Base-by-base conservation (phyloP, 1,140 invertebrate genomes). In the Phortica variegata region DNA sequence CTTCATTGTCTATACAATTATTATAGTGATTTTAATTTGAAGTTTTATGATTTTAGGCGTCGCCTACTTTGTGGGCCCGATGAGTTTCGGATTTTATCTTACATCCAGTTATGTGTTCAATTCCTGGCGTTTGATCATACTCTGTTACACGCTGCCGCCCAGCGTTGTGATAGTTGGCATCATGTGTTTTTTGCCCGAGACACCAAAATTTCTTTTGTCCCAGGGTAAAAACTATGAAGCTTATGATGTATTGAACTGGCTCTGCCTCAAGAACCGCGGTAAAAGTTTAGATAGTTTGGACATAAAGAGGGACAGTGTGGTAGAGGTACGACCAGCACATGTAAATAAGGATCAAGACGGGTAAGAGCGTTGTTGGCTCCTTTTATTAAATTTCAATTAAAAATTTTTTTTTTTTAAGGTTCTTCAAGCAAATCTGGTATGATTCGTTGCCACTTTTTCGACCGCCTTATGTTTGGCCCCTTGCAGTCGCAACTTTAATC, bases 181-280 rank as follows among this genome's bases (percentile, higher is more conserved):
- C 0, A 3, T 68, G 0, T 2, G 17, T 0, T 13, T 10, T 1
- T 16, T 62, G 33, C 62, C 61, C 3, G 61, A 65, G 45, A 56
- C 49, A 31, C 49, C 61, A 19, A 65, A 68, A 39, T 65, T 31
- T 16, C 53, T 47, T 8, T 29, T 68, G 13, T 59, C 62, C 0
- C n/a, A 52, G 3, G 19, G 38, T 23, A 13, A 44, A 8, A 7
- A 37, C 0, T 7, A 33, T 0, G 38, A 51, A 31, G 62, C 62
- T 6, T 16, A 47, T 17, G 17, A 29, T 1, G 52, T 47, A 0
- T 15, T 65, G 7, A 44, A 66, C 17, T 45, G 17, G 15, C 33
- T 43, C 15, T 65, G 59, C 17, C 49, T 47, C 0, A 31, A 32
- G 8, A 65, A 62, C 43, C 58, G 53, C 44, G 61, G 61, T 23